Evolutionary conservation across 37 sponge, comb jelly and placozoan genomes (phyloP).

Genomic region (Beroe ovata): DNA sequence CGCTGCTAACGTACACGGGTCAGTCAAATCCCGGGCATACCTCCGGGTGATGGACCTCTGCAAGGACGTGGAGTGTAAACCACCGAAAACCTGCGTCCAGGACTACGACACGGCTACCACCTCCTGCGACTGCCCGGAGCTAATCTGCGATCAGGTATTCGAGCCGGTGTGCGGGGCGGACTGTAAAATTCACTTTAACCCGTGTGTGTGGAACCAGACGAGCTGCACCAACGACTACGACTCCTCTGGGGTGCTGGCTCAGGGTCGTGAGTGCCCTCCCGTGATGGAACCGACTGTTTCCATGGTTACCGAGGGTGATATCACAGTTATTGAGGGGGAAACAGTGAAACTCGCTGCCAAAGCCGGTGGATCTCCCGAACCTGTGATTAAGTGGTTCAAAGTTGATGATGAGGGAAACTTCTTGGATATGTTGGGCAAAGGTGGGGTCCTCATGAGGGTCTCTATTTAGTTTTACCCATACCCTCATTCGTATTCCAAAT

Average conservation of each 20-base stretch:
- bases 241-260: background rate
- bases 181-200: conserved; percentile 40
- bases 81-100: conserved; percentile 47
- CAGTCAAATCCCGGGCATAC: conserved; percentile 47
- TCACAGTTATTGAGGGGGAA: background rate
- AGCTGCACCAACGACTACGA: conserved; percentile 66
- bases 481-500: too few relatives aligned
- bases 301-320: background rate
- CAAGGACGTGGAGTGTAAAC: background rate
- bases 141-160: conserved; percentile 13
- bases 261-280: background rate
- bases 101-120: conserved; percentile 38
- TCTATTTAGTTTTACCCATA: too few relatives aligned
- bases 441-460: background rate
- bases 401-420: conserved; percentile 54
- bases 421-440: conserved; percentile 20
- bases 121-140: conserved; percentile 14
- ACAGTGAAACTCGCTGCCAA: background rate
- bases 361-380: background rate
- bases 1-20: conserved; percentile 29
- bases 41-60: conserved; percentile 62
- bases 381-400: conserved; percentile 26
- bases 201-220: conserved; percentile 36
- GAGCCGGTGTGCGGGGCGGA: conserved; percentile 59
- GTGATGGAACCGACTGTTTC: background rate